Evolutionary conservation across 2,113 vertebrate genomes (phyloP), one percentile per base, ranked within the genome.

Genomic region (Labeo catla): DNA sequence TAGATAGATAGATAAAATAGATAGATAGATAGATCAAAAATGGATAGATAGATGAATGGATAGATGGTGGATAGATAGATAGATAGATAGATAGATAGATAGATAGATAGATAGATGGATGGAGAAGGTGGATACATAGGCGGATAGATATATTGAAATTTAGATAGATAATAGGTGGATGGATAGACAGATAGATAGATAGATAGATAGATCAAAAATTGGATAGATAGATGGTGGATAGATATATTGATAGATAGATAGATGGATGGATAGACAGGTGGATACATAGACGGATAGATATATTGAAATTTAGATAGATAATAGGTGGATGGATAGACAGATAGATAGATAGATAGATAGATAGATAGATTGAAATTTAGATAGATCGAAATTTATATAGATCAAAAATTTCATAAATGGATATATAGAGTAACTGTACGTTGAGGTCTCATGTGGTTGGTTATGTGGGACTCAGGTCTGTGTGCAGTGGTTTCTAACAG

Each of bases 401-500:
- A 23, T 16, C n/a, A 21, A 65, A 80, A 65, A 28, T 47, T 3
- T 45, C 13, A 16, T 34, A 13, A 3, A 52, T 10, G 34, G 54
- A 63, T 21, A 36, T 21, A 36, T 4, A 10, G 13, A 68, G 39
- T 39, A 5, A 0, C 39, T 39, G 39, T 39, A 39, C 5, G 39
- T 8, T 4, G 13, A 59, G 8, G 52, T 57, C 54, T 57, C 6
- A 2, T 57, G 54, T 57, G 54, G 16, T 54, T 57, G 70, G 85
- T 87, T 87, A 83, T 43, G 89, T 59, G 88, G 91, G 90, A 83
- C 82, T 93, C 84, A 82, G 92, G 92, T 89, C 93, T 89, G 91
- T 90, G 90, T 88, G 89, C 93, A 91, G 92, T 91, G 91, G 92
- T 21, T 59, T 59, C 90, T 94, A 95, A 94, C 94, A 93, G 93